Percentiles rank a stretch among this genome's conserved stretches.
Evolutionary conservation across 2,797 vertebrate genomes (phyloP).

Genomic region (Gallinago stenura): DNA sequence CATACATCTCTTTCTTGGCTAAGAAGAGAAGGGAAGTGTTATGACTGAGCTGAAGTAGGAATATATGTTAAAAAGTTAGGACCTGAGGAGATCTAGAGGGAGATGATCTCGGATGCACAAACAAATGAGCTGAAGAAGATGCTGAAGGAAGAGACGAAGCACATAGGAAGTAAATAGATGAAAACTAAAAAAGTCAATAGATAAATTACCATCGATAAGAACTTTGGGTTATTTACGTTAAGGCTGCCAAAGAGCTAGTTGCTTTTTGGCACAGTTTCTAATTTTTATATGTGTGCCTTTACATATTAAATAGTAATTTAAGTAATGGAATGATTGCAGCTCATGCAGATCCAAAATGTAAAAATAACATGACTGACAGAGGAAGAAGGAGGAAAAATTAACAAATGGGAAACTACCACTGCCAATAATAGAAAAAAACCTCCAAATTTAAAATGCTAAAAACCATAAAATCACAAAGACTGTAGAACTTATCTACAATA

Average conservation of each 20-base stretch:
- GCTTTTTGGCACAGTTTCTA: not conserved
- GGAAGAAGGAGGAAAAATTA: not conserved
- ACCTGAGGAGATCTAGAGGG: not conserved
- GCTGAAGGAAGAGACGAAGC: not conserved
- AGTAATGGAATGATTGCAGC: not conserved
- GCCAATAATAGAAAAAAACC: not conserved
- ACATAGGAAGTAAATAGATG: not conserved
- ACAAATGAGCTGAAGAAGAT: not conserved
- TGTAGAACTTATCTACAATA: not conserved
- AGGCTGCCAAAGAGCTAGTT: not conserved
- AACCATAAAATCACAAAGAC: not conserved
- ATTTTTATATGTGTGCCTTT: not conserved
- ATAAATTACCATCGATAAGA: not conserved
- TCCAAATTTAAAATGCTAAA: not conserved
- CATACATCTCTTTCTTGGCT: not conserved
- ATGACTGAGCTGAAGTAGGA: not conserved
- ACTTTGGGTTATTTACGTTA: not conserved
- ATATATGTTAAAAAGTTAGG: not conserved
- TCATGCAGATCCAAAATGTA: not conserved
- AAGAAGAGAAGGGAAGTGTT: not conserved
- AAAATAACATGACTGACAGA: not conserved
- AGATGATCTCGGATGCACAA: not conserved
- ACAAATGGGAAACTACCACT: not conserved
- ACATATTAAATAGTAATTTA: not conserved
- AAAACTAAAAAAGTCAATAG: not conserved